Base-by-base conservation (phyloP, 2,888 invertebrate genomes). In the Conchocele bisecta region DNA sequence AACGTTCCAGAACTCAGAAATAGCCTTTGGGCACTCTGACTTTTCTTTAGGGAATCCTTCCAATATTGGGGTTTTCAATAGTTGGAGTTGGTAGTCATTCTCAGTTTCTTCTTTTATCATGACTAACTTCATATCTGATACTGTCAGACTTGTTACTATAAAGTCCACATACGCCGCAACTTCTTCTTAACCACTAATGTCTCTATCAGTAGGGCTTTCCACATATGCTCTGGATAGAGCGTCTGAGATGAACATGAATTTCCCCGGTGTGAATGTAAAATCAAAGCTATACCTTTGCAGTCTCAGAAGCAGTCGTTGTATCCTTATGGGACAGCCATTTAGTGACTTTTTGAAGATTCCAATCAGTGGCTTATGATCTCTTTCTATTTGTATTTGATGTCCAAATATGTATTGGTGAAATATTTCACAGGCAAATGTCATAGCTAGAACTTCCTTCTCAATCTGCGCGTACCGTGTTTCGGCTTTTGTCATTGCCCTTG, bases 321-420 rank as follows among this genome's bases (percentile, higher is more conserved):
- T n/a, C n/a, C n/a, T n/a, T n/a, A n/a, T n/a, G n/a, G n/a, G n/a
- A n/a, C n/a, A n/a, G n/a, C n/a, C n/a, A n/a, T n/a, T n/a, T n/a
- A n/a, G n/a, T n/a, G n/a, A n/a, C 42, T 65, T 65, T 17, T 57
- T 1, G 39, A 65, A 48, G 20, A 67, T 67, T 2, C 26, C 20
- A 13, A 65, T 58, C n/a, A 57, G 42, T 17, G 58, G 65, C 28
- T 58, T 65, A 39, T 65, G 65, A 39, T 39, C 58, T 24, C 57
- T 65, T 20, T 65, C 58, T 5, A 50, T 51, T 37, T 57, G 7
- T 11, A 58, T 29, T n/a, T n/a, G n/a, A 33, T 57, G 48, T 17
- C 57, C 50, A 20, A 26, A 57, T 41, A 65, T 50, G 28, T 65
- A 65, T 39, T 65, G 65, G 24, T 65, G 57, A 17, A 65, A 65